Evolutionary conservation across 2,888 invertebrate genomes (phyloP).

Genomic region (Epistrophe eligans): DNA sequence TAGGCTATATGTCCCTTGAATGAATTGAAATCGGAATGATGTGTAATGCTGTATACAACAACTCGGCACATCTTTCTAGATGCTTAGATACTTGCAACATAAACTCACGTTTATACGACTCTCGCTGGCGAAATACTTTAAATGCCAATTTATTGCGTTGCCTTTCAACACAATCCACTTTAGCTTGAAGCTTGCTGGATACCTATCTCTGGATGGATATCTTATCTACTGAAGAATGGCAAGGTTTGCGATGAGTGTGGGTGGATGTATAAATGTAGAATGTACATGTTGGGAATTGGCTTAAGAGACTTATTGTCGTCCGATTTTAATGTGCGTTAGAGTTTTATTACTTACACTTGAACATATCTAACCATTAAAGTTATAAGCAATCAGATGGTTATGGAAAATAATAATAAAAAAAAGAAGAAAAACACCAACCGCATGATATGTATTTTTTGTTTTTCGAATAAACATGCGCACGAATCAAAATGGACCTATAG

Average conservation of each 20-base stretch:
- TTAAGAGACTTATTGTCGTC: slow-evolving; percentile 52
- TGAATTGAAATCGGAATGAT: slow-evolving; percentile 74
- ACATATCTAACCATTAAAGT: slow-evolving; percentile 39
- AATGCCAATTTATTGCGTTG: slow-evolving; percentile 73
- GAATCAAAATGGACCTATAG: not conserved
- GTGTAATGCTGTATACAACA: slow-evolving; percentile 47
- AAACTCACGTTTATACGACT: slow-evolving; percentile 65
- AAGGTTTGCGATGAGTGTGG: slow-evolving; percentile 14
- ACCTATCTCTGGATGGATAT: slow-evolving; percentile 37
- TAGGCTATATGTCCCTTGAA: slow-evolving; percentile 55
- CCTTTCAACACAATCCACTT: slow-evolving; percentile 67
- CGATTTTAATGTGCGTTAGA: slow-evolving; percentile 43
- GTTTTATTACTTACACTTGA: slow-evolving; percentile 42
- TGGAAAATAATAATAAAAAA: slow-evolving; percentile 19
- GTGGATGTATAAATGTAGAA: not conserved
- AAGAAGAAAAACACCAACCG: not conserved
- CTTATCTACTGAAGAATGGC: slow-evolving; percentile 21
- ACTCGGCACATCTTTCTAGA: slow-evolving; percentile 23
- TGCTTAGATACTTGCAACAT: slow-evolving; percentile 57
- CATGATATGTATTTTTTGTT: not conserved
- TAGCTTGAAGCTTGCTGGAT: slow-evolving; percentile 24
- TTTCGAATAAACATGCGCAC: not conserved
- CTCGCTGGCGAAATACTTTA: slow-evolving; percentile 65
- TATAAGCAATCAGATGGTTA: slow-evolving; percentile 32
- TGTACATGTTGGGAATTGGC: slow-evolving; percentile 12